Evolutionary conservation across 2,888 invertebrate genomes (phyloP), one percentile per base, ranked within the genome.

Genomic region (Pandemis corylana): DNA sequence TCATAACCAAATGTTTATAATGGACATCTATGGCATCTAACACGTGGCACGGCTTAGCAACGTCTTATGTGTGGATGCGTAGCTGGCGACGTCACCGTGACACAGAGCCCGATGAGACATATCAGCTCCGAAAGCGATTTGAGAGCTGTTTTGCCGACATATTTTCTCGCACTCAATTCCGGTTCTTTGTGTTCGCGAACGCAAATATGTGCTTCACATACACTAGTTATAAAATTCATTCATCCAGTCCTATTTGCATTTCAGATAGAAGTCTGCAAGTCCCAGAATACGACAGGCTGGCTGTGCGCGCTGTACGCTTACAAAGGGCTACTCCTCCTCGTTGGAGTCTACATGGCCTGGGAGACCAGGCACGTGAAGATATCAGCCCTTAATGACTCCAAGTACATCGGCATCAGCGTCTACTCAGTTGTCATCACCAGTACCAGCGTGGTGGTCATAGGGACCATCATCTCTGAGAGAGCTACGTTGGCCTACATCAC

Each of bases 321-420:
- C 95, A 98, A 98, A 90, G 98, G 98, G 1, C 95, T 98, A 0
- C 95, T 98, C 20, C 95, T 98, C 15, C 95, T 98, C 46, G 98
- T 98, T 76, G 98, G 98, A 0, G 97, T 98, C 5, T 98, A 98
- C 92, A 98, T 98, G 98, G 98, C 98, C 0, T 98, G 98, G 98
- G 98, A 98, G 93, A 99, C 98, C 10, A 96, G 98, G 69, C 97
- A 97, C 88, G 98, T 99, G 41, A 98, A 98, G 92, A 98, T 98
- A 81, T 97, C 98, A 13, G 98, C 97, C 0, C 92, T 99, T 42
- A 98, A 98, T 91, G 98, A 99, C 91, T 98, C 98, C 6, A 97
- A 98, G 86, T 98, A 98, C 89, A 98, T 99, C 80, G 98, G 98
- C 12, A 97, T 98, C 88, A 98, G 98, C 81, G 98, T 98, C 0